These are phyloP conservation scores for Podabrus alpinus DNA, from an alignment of 2,888 invertebrate genomes.

Conservation along the genomic window DNA sequence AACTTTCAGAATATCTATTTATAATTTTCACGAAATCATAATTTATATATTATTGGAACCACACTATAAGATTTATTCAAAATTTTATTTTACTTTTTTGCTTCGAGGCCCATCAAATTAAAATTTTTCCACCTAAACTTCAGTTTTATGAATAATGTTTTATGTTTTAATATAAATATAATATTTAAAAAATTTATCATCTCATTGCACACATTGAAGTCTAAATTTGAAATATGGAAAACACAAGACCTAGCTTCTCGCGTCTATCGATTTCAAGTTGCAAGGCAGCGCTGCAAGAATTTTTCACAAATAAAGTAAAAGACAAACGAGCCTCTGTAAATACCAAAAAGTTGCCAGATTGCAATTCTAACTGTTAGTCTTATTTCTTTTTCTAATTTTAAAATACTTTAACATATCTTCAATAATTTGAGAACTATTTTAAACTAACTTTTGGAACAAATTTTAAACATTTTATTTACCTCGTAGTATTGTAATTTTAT, in stretches of 20 bases:
- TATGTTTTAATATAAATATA: not conserved
- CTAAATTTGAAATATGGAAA: conserved; percentile 20
- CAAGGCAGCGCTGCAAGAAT: conserved; percentile 16
- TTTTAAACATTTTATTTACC: not conserved
- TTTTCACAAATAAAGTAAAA: conserved; percentile 29
- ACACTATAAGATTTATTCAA: too few relatives aligned
- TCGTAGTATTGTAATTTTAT: too few relatives aligned
- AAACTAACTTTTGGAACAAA: not conserved
- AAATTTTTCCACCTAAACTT: not conserved
- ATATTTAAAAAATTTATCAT: conserved; percentile 4
- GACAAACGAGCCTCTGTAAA: conserved; percentile 39
- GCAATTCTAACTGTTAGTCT: conserved; percentile 14
- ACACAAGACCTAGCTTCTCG: conserved; percentile 10
- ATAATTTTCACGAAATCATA: too few relatives aligned
- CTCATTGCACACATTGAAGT: conserved; percentile 19
- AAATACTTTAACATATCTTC: not conserved
- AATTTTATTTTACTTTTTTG: too few relatives aligned
- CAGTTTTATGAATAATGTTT: not conserved
- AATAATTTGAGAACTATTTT: not conserved
- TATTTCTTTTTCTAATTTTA: conserved; percentile 8
- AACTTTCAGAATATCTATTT: too few relatives aligned
- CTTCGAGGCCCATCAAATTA: too few relatives aligned
- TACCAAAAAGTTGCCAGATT: conserved; percentile 22
- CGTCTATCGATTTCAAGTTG: conserved; percentile 16
- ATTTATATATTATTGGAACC: too few relatives aligned